These are phyloP conservation scores for Hipparchia sbordonii DNA, from an alignment of 2,888 invertebrate species.

Conservation along the genomic window DNA sequence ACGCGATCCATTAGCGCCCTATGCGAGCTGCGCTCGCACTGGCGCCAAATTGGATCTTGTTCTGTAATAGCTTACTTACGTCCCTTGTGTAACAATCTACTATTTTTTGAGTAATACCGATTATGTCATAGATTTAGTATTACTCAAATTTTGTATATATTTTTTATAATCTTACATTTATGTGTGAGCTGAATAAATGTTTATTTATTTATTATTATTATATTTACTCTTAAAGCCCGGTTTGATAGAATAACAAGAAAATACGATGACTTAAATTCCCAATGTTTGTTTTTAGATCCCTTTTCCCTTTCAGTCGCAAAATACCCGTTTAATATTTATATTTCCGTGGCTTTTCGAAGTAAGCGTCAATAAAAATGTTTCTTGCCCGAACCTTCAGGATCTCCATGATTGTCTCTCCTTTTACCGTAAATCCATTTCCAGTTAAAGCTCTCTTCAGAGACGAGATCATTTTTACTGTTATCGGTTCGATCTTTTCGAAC, in stretches of 20 bases:
- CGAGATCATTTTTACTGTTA: not conserved
- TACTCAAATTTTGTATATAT: too few species aligned
- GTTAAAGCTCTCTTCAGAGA: not conserved
- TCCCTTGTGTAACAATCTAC: too few species aligned
- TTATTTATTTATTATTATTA: not conserved
- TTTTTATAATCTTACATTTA: too few species aligned
- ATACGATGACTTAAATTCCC: not conserved
- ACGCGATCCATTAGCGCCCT: too few species aligned
- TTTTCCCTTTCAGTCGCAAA: constrained; percentile 22
- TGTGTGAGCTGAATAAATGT: too few species aligned
- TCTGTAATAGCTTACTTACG: too few species aligned
- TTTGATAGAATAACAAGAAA: constrained; percentile 3
- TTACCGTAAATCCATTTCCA: not conserved
- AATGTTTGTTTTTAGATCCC: constrained; percentile 5
- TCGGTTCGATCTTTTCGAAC: not conserved
- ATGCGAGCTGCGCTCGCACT: too few species aligned
- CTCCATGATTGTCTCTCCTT: constrained; percentile 10
- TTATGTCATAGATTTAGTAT: too few species aligned
- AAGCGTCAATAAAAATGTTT: constrained; percentile 32
- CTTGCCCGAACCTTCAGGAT: constrained; percentile 20
- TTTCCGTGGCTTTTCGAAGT: constrained; percentile 25
- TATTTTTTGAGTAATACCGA: too few species aligned
- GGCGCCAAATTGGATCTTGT: too few species aligned
- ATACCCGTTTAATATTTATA: constrained; percentile 29
- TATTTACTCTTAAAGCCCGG: not conserved